Evolutionary conservation across 2,797 vertebrate genomes (phyloP), one percentile per base, ranked within the genome.

Genomic region (Phyllotis vaccarum): DNA sequence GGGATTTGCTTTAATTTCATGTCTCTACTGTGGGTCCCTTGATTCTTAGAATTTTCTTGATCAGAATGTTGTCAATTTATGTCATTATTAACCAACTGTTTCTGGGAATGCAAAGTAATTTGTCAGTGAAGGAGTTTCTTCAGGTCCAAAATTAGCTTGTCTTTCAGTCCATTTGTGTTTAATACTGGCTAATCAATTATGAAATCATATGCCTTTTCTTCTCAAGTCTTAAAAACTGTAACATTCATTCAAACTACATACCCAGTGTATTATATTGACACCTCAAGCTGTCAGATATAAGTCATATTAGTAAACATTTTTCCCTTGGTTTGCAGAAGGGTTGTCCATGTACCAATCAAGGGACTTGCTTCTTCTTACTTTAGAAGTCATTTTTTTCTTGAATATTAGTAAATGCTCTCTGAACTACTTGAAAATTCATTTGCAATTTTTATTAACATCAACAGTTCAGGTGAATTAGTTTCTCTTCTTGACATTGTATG

Each of bases 21-120:
- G 46, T 83, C 72, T 86, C 75, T 76, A 58, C 56, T 58, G 43
- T 52, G 78, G 68, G 12, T 75, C 56, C 86, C 80, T 58, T 86
- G 56, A 89, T 68, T 95, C 62, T 93, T 96, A 40, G 87, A 90
- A 92, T 21, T 80, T 43, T 92, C 34, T 43, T 81, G 40, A 89
- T 6, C 29, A 93, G 66, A 70, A 31, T 90, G 52, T 17, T 89
- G 81, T 87, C 62, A n/a, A 54, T 75, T 94, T 22, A 27, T 68
- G 14, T 8, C 68, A 75, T 93, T 86, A 81, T 91, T 92, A 96
- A 11, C 37, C 58, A 17, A 89, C 24, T 46, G 83, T 7, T 2
- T 0, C 34, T 78, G 37, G 83, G 70, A 92, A 90, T 22, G 54
- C 1, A 24, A 80, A 91, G 40, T 66, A 54, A 56, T 68, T 89